A percentile compares a stretch with the other conserved stretches of the same genome.
These are phyloP conservation scores for Takifugu ocellatus DNA, from an alignment of 2,797 vertebrate species.

Conservation along the genomic window DNA sequence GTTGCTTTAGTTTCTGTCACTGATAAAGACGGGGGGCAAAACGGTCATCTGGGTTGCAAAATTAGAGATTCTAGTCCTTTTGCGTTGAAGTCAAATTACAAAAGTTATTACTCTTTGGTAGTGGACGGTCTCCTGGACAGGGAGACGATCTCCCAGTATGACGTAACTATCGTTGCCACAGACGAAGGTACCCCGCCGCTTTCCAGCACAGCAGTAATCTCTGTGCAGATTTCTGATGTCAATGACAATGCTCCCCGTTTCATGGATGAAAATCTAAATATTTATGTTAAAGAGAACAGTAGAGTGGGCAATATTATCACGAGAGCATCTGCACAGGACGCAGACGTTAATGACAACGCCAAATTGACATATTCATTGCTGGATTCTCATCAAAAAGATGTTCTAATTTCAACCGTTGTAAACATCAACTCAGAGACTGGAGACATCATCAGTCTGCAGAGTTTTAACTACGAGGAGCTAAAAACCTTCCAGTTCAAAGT, in stretches of 20 bases:
- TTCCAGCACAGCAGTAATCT: constrained; percentile 53
- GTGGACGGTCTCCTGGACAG: constrained; percentile 81
- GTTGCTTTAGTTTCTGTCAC: constrained; percentile 76
- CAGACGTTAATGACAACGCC: constrained; percentile 71
- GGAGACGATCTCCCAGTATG: constrained; percentile 77
- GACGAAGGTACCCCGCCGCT: constrained; percentile 80
- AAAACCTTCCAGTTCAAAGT: constrained; percentile 54
- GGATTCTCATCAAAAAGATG: neutral
- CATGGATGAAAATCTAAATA: constrained; percentile 27
- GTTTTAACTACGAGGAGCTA: constrained; percentile 62
- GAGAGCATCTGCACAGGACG: constrained; percentile 50
- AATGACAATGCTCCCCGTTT: constrained; percentile 70
- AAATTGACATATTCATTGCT: constrained; percentile 52
- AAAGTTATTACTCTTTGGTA: constrained; percentile 84
- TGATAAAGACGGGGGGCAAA: constrained; percentile 75
- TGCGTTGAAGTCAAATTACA: constrained; percentile 63
- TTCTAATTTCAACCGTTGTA: constrained; percentile 26
- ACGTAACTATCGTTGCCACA: constrained; percentile 79
- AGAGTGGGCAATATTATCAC: constrained; percentile 67
- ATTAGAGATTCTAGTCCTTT: constrained; percentile 56
- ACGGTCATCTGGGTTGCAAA: constrained; percentile 44
- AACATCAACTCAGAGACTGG: constrained; percentile 63
- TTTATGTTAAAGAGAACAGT: constrained; percentile 74
- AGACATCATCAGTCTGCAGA: constrained; percentile 26
- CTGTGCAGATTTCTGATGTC: constrained; percentile 79